Evolutionary conservation across 1,140 invertebrate genomes (phyloP).

Genomic region (Pararge aegeria): DNA sequence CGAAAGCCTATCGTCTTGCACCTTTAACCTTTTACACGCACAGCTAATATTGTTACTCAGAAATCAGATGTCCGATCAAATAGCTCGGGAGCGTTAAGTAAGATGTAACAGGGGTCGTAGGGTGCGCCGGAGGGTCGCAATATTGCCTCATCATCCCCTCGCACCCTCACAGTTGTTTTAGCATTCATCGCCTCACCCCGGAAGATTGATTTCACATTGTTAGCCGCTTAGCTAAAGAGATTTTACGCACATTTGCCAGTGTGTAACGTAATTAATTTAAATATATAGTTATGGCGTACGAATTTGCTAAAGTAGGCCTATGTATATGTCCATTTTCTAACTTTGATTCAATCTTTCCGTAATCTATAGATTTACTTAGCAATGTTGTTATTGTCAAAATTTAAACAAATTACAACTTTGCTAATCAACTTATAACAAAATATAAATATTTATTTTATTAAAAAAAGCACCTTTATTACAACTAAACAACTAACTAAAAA

Average conservation of each 20-base stretch:
- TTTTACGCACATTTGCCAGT: conserved; percentile 22
- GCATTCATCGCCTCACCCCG: conserved; percentile 60
- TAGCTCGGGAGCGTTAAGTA: conserved; percentile 64
- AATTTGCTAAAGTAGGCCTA: not conserved
- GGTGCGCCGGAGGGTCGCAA: conserved; percentile 52
- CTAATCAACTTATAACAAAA: too few species aligned
- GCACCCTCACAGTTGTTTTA: conserved; percentile 76
- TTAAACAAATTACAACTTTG: too few species aligned
- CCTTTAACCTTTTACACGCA: conserved; percentile 24
- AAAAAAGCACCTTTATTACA: too few species aligned
- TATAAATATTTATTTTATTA: too few species aligned
- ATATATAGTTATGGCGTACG: not conserved
- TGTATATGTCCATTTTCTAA: not conserved
- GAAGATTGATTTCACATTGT: conserved; percentile 64
- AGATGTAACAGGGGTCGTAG: conserved; percentile 66
- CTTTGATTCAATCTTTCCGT: too few species aligned
- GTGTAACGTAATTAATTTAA: conserved; percentile 8
- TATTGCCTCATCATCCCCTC: conserved; percentile 76
- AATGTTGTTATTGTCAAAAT: too few species aligned
- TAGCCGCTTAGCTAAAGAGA: conserved; percentile 28
- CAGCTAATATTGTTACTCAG: conserved; percentile 49
- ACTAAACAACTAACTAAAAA: too few species aligned
- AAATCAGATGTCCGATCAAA: conserved; percentile 70
- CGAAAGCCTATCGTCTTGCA: not conserved
- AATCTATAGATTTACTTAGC: too few species aligned